Evolutionary conservation across 1,140 invertebrate genomes (phyloP).

Genomic region (Chironomus tepperi): DNA sequence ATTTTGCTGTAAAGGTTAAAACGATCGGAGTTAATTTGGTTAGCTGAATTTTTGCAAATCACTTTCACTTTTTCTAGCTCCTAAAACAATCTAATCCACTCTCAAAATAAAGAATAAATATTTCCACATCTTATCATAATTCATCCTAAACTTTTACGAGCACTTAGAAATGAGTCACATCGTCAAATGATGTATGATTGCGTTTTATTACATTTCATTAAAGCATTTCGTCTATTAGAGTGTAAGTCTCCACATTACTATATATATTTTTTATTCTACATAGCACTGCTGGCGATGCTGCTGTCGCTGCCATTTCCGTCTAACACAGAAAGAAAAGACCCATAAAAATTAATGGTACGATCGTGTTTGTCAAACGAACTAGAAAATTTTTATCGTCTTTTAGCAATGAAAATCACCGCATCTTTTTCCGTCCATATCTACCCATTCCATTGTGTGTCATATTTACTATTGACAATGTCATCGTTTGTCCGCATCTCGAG

Average conservation of each 20-base stretch:
- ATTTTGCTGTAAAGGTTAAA: too few species aligned
- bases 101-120: background rate
- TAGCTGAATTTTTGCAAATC: too few species aligned
- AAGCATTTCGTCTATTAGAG: background rate
- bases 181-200: constrained; percentile 8
- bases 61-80: background rate
- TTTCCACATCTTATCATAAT: background rate
- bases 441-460: background rate
- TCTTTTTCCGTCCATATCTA: background rate
- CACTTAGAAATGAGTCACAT: background rate
- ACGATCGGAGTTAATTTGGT: too few species aligned
- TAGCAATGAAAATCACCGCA: background rate
- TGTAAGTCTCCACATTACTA: background rate
- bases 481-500: background rate
- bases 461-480: background rate
- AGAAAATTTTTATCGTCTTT: constrained; percentile 9
- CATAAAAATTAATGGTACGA: constrained; percentile 2
- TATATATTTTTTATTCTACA: too few species aligned
- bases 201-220: background rate
- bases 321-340: background rate
- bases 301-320: too few species aligned
- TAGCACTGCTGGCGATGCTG: too few species aligned
- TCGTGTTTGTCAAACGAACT: constrained; percentile 7
- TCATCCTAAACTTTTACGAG: background rate
- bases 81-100: background rate